phyloP scores from a whole-genome alignment of 1,140 invertebrate species.

The Episyrphus balteatus region DNA sequence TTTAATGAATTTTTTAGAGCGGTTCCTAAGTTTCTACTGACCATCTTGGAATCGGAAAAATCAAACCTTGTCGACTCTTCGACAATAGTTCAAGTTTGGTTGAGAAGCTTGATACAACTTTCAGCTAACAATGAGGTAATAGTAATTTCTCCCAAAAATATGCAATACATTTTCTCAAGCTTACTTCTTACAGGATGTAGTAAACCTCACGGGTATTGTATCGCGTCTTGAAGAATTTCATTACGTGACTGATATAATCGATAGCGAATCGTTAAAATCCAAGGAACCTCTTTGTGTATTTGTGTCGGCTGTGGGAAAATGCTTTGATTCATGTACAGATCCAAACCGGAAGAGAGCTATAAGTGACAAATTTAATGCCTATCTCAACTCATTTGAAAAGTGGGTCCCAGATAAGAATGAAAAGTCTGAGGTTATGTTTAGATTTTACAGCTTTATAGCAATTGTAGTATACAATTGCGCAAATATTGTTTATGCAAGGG shows the following conservation, averaged over 20 bases:
- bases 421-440: constrained; percentile 17
- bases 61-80: constrained; percentile 2
- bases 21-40: constrained; percentile 19
- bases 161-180: not conserved
- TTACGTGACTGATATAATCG: constrained; percentile 4
- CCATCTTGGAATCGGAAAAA: constrained; percentile 11
- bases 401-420: constrained; percentile 17
- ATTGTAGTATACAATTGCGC: constrained; percentile 34
- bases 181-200: constrained; percentile 7
- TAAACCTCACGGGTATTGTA: constrained; percentile 12
- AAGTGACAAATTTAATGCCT: constrained; percentile 24
- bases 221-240: constrained; percentile 18
- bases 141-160: not conserved
- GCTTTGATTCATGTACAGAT: constrained; percentile 8
- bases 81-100: constrained; percentile 25
- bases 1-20: constrained; percentile 7
- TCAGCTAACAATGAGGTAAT: constrained; percentile 16
- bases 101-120: constrained; percentile 25
- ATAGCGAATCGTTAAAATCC: constrained; percentile 12
- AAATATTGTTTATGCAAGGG: constrained; percentile 20
- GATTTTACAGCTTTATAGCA: constrained; percentile 31
- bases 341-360: constrained; percentile 18
- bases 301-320: constrained; percentile 24
- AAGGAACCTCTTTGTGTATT: constrained; percentile 30
- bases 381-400: constrained; percentile 25